A percentile compares a stretch with the other conserved stretches of the same genome.
Evolutionary conservation across 2,797 vertebrate genomes (phyloP).

Genomic region (Selene dorsalis): DNA sequence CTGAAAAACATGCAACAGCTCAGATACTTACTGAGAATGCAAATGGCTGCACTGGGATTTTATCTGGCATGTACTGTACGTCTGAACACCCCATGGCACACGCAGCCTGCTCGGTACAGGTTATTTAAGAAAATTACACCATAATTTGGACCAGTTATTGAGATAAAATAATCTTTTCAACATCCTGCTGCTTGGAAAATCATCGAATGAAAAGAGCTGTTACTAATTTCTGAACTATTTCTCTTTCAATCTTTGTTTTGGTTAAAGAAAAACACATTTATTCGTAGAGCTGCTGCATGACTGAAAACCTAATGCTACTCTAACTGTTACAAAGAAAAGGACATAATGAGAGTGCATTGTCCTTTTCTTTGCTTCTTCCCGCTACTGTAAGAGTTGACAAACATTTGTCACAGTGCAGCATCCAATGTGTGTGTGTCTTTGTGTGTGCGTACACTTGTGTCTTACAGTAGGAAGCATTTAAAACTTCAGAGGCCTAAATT

Average conservation of each 20-base stretch:
- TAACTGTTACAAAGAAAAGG: neutral
- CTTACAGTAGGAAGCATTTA: slow-evolving; percentile 58
- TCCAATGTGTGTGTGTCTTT: neutral
- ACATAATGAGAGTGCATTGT: too few species aligned
- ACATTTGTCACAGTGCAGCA: too few species aligned
- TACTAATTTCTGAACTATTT: neutral
- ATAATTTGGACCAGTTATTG: slow-evolving; percentile 20
- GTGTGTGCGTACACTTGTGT: slow-evolving; percentile 4
- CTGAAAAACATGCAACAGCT: slow-evolving; percentile 7
- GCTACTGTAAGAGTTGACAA: neutral
- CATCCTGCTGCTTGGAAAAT: neutral
- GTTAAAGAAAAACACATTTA: neutral
- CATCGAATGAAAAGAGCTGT: neutral
- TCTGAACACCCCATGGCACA: slow-evolving; percentile 9
- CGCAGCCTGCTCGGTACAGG: neutral
- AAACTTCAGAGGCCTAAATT: slow-evolving; percentile 58
- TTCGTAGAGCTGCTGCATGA: neutral
- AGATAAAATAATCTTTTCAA: slow-evolving; percentile 28
- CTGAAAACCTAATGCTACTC: too few species aligned
- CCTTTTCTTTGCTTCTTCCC: neutral
- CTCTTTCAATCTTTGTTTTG: neutral
- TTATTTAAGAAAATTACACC: slow-evolving; percentile 24
- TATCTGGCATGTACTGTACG: slow-evolving; percentile 23
- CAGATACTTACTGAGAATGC: slow-evolving; percentile 1
- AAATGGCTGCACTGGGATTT: slow-evolving; percentile 24